These are phyloP conservation scores for Bradypodion pumilum DNA, from an alignment of 2,797 vertebrate species.

Conservation along the genomic window DNA sequence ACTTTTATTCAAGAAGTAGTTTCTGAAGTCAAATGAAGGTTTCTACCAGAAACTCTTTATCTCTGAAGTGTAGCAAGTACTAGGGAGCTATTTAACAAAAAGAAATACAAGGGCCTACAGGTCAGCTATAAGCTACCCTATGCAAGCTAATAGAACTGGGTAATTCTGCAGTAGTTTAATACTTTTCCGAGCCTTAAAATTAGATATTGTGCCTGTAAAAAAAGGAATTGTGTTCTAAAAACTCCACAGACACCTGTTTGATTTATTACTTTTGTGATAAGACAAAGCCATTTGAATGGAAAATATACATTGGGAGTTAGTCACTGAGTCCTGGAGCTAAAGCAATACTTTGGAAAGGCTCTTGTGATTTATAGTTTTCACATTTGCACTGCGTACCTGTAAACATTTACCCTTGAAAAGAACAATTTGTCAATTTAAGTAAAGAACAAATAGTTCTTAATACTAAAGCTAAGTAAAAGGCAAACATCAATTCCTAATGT, in stretches of 20 bases:
- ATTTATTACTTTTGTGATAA: conserved; percentile 30
- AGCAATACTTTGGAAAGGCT: background rate
- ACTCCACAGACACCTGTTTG: background rate
- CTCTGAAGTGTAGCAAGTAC: background rate
- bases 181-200: accelerated
- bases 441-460: conserved; percentile 9
- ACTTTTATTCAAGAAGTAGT: background rate
- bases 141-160: background rate
- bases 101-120: background rate
- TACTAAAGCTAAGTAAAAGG: background rate
- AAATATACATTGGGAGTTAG: conserved; percentile 7
- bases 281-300: conserved; percentile 11
- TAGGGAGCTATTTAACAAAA: background rate
- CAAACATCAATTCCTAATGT: background rate
- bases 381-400: conserved; percentile 2
- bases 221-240: background rate
- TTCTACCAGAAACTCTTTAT: conserved; percentile 18
- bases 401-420: conserved; percentile 26
- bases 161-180: conserved; percentile 14
- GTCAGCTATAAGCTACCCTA: background rate
- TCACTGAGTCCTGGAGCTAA: background rate
- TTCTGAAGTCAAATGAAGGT: conserved; percentile 17
- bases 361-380: conserved; percentile 29
- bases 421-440: background rate
- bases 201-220: background rate